Conservation (phyloP, 2,113 vertebrate species). For the Amazona vittata region DNA sequence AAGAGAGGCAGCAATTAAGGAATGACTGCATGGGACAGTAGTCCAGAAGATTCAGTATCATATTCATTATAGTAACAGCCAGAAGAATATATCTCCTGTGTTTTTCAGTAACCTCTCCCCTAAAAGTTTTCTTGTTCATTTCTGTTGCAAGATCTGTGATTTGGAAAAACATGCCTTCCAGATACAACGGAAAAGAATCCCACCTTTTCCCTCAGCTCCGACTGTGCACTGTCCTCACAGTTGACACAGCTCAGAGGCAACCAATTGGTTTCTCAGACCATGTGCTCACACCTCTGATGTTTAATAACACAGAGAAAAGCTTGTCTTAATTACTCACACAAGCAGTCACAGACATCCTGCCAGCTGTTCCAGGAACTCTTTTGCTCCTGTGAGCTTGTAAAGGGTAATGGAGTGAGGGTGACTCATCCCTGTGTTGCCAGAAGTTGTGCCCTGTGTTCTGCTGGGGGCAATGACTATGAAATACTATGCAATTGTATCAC, state of each 20-base stretch:
- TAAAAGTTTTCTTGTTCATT: background rate
- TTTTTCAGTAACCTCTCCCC: background rate
- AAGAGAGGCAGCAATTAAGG: background rate
- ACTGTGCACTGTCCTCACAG: background rate
- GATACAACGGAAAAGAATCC: background rate
- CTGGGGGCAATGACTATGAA: background rate
- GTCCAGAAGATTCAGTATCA: background rate
- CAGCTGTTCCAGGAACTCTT: background rate
- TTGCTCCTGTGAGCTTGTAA: background rate
- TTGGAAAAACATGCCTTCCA: background rate
- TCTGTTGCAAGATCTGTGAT: background rate
- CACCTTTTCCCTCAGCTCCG: background rate
- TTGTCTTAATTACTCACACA: background rate
- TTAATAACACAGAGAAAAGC: background rate
- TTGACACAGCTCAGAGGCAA: background rate
- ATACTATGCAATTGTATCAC: background rate
- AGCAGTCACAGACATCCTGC: background rate
- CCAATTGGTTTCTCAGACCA: background rate
- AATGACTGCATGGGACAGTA: background rate
- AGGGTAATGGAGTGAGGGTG: background rate
- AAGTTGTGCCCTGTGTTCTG: background rate
- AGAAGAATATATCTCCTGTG: background rate
- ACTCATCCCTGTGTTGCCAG: background rate
- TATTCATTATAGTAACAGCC: background rate
- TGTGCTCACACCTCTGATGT: background rate